Evolutionary conservation across 2,113 vertebrate genomes (phyloP).

Genomic region (Galbula dea): DNA sequence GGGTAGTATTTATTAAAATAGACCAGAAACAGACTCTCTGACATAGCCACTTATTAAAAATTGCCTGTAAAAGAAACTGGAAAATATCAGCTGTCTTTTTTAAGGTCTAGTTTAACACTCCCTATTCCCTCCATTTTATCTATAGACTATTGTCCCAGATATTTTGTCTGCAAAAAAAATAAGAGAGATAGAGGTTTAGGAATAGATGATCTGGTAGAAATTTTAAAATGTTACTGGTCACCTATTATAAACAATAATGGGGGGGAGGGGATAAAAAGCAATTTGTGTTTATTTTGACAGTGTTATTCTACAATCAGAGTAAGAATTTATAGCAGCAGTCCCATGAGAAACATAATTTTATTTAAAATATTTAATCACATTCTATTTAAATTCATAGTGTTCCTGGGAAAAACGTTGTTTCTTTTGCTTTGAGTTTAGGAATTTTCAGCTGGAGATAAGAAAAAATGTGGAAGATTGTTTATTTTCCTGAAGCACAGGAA

Average conservation of each 20-base stretch:
- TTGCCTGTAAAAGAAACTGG: not conserved
- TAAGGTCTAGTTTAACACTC: not conserved
- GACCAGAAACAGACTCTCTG: not conserved
- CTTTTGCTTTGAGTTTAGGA: not conserved
- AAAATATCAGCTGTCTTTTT: not conserved
- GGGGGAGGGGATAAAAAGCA: not conserved
- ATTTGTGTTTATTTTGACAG: not conserved
- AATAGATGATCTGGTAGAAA: not conserved
- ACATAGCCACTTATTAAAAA: not conserved
- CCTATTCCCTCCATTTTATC: not conserved
- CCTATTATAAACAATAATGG: not conserved
- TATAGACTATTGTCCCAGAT: not conserved
- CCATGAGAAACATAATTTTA: not conserved
- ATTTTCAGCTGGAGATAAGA: not conserved
- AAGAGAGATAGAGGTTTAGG: not conserved
- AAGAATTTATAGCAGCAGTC: not conserved
- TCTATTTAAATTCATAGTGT: not conserved
- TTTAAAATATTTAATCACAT: not conserved
- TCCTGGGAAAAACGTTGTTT: not conserved
- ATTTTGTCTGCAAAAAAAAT: not conserved
- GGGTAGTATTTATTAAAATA: conserved; percentile 29
- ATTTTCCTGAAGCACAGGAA: not conserved
- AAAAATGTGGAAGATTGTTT: not conserved
- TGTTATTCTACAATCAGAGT: not conserved
- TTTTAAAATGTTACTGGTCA: not conserved